Percentiles rank a stretch among this genome's conserved stretches.
Conservation (phyloP, 2,797 vertebrate species). For the Hemitrygon akajei region DNA sequence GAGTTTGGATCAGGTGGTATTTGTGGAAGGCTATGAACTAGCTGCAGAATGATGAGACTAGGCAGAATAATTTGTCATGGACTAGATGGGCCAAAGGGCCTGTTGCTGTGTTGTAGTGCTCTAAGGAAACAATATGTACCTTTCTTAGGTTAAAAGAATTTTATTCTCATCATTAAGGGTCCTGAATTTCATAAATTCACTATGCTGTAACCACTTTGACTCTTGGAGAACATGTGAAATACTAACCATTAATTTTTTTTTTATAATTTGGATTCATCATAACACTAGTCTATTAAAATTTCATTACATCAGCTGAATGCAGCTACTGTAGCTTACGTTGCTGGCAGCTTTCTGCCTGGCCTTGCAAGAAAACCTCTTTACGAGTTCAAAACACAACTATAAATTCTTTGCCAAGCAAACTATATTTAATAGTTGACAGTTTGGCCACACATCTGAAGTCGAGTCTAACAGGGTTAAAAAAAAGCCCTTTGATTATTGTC, state of each 20-base stretch:
- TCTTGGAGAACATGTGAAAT: not conserved
- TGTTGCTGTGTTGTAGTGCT: no score
- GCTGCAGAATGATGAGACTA: no score
- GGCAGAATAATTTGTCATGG: no score
- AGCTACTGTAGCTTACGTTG: no score
- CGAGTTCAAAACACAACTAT: not conserved
- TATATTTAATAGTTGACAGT: not conserved
- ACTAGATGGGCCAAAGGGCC: no score
- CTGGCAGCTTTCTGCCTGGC: not conserved
- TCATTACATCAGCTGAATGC: not conserved
- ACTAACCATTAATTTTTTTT: not conserved
- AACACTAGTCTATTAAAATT: not conserved
- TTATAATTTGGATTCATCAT: not conserved
- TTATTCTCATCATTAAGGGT: not conserved
- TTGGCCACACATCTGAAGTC: not conserved
- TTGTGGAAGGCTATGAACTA: no score
- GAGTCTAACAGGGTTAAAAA: not conserved
- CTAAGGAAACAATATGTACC: not conserved
- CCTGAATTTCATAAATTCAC: not conserved
- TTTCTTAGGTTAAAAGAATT: not conserved
- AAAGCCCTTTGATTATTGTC: not conserved
- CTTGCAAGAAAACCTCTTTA: not conserved
- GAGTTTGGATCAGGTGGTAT: no score
- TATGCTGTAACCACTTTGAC: not conserved
- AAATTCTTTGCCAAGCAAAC: not conserved